phyloP scores from a whole-genome alignment of 2,797 vertebrate species.

The Anabas testudineus region DNA sequence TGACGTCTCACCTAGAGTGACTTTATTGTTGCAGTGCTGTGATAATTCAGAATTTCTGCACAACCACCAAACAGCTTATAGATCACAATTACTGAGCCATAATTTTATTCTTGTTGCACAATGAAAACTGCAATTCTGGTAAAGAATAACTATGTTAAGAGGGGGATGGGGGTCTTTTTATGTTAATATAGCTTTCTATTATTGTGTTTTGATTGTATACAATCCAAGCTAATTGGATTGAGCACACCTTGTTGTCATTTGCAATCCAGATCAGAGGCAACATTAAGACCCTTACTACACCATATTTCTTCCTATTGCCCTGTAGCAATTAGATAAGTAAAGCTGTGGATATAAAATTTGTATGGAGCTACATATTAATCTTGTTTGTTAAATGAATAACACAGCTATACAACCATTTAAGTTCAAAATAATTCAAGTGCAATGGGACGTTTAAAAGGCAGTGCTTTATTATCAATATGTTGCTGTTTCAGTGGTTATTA shows the following conservation, averaged over 20 bases:
- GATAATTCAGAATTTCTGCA: slow-evolving; percentile 1
- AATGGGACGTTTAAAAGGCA: slow-evolving; percentile 8
- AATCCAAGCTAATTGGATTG: not conserved
- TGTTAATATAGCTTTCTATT: not conserved
- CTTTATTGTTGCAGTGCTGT: slow-evolving; percentile 5
- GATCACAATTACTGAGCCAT: not conserved
- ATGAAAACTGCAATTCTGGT: not conserved
- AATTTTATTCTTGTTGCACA: not conserved
- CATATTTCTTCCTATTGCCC: not conserved
- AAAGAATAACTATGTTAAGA: not conserved
- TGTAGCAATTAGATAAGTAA: slow-evolving; percentile 19
- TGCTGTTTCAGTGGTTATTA: slow-evolving; percentile 32
- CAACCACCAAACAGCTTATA: not conserved
- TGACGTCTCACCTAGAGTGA: slow-evolving; percentile 16
- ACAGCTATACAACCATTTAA: not conserved
- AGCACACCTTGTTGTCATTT: slow-evolving; percentile 12
- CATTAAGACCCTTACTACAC: not conserved
- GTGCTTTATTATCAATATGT: not conserved
- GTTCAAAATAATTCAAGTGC: slow-evolving; percentile 12
- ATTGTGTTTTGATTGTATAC: not conserved
- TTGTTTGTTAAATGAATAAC: slow-evolving; percentile 14
- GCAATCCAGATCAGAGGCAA: slow-evolving; percentile 8
- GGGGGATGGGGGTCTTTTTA: not conserved
- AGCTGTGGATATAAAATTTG: slow-evolving; percentile 18
- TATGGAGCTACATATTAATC: not conserved